Evolutionary conservation across 2,113 vertebrate genomes (phyloP).

Genomic region (Oreochromis aureus): DNA sequence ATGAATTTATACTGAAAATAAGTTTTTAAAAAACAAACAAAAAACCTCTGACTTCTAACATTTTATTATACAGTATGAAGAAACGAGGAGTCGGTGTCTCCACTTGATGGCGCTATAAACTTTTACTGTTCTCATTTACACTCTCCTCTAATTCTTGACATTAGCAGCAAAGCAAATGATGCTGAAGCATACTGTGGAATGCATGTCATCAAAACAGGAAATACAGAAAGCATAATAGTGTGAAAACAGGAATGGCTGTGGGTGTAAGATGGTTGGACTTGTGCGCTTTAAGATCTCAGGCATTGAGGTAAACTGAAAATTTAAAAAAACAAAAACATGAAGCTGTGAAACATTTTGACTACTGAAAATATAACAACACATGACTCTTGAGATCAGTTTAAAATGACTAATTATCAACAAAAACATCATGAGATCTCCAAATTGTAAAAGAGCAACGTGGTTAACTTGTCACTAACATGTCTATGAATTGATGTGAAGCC

Average conservation of each 20-base stretch:
- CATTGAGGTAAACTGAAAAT: not conserved
- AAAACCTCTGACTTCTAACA: not conserved
- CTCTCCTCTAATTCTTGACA: not conserved
- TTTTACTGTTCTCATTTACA: not conserved
- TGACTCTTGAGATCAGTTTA: not conserved
- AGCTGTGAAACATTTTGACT: not conserved
- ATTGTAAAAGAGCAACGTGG: not conserved
- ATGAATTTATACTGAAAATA: not conserved
- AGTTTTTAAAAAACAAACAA: not conserved
- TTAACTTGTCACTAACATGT: not conserved
- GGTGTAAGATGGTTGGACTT: not conserved
- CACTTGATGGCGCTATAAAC: conserved; percentile 3
- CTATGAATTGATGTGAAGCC: not conserved
- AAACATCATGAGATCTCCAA: not conserved
- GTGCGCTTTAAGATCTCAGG: not conserved
- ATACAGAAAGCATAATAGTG: not conserved
- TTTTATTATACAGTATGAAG: not conserved
- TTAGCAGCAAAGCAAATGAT: not conserved
- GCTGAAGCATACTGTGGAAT: not conserved
- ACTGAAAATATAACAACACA: not conserved
- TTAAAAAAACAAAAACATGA: not conserved
- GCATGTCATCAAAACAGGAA: not conserved
- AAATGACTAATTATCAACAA: not conserved
- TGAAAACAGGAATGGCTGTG: not conserved
- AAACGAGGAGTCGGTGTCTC: not conserved